Conservation (phyloP, 1,140 invertebrate species). For the Megalonaias nervosa region DNA sequence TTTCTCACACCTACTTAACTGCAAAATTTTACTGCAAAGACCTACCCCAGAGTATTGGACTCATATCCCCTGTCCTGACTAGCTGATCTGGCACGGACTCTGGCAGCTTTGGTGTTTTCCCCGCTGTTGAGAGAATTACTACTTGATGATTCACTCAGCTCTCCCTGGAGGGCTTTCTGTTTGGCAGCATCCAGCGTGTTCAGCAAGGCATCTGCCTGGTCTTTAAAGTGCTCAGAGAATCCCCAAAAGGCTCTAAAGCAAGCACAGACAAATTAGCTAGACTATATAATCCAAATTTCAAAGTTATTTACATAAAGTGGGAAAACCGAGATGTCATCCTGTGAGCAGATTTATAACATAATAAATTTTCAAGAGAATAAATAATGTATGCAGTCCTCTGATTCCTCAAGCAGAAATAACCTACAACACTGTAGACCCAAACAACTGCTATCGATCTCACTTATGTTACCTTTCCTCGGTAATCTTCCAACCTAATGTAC, state of each 20-base stretch:
- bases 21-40: not conserved
- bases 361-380: too few relatives aligned
- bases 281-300: too few relatives aligned
- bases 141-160: conserved; percentile 71
- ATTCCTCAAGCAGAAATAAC: too few relatives aligned
- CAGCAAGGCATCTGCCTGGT: conserved; percentile 89
- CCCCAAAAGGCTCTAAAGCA: conserved; percentile 85
- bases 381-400: too few relatives aligned
- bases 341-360: too few relatives aligned
- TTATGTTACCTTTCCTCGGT: too few relatives aligned
- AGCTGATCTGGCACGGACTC: conserved; percentile 51
- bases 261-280: not conserved
- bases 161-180: conserved; percentile 81
- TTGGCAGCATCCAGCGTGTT: conserved; percentile 87
- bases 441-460: too few relatives aligned
- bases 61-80: conserved; percentile 59
- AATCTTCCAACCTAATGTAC: too few relatives aligned
- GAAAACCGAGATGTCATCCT: too few relatives aligned
- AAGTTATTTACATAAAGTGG: too few relatives aligned
- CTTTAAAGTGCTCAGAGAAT: conserved; percentile 92
- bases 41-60: conserved; percentile 51
- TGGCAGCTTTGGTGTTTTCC: conserved; percentile 21
- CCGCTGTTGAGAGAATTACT: conserved; percentile 70
- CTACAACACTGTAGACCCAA: too few relatives aligned
- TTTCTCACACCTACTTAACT: too few relatives aligned